Evolutionary conservation across 2,888 invertebrate species (phyloP).

Genomic region (Pollenia amentaria): DNA sequence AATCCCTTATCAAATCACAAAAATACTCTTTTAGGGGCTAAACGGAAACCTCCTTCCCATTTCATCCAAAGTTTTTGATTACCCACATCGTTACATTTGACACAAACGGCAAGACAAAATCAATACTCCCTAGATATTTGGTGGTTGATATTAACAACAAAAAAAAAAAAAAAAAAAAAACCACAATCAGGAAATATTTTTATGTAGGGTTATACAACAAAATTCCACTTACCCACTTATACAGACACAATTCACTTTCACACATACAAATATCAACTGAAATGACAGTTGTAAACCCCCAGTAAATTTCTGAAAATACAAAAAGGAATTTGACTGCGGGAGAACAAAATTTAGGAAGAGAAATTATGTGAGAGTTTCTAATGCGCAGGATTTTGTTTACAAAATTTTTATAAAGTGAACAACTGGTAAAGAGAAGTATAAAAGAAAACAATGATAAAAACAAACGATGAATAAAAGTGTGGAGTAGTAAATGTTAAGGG

Average conservation of each 20-base stretch:
- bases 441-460: slow-evolving; percentile 9
- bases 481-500: slow-evolving; percentile 2
- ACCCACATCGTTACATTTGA: neutral
- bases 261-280: neutral
- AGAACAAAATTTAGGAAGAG: neutral
- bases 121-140: neutral
- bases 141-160: neutral
- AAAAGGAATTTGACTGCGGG: neutral
- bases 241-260: neutral
- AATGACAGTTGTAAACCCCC: neutral
- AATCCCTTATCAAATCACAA: no score
- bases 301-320: neutral
- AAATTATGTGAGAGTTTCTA: neutral
- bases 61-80: no score
- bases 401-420: neutral
- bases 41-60: no score
- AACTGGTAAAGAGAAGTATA: neutral
- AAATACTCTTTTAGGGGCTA: no score
- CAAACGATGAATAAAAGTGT: neutral
- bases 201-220: slow-evolving; percentile 19
- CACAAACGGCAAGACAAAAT: neutral
- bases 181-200: slow-evolving; percentile 35
- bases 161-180: neutral
- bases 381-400: slow-evolving; percentile 56
- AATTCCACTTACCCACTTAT: neutral